Evolutionary conservation across 2,888 invertebrate species (phyloP).

Genomic region (Dermolepida albohirtum): DNA sequence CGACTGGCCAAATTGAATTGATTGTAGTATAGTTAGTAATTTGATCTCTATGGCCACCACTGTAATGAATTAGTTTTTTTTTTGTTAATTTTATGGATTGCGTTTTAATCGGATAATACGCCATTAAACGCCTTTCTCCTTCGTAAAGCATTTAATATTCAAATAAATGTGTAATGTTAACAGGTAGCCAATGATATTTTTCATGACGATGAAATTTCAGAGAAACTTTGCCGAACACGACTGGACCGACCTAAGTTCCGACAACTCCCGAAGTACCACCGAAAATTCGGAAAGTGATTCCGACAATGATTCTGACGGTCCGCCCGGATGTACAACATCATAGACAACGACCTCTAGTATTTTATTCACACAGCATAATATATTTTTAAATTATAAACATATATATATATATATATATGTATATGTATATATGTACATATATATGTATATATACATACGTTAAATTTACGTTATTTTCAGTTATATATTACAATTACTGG

Average conservation of each 20-base stretch:
- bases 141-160: too few relatives aligned
- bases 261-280: constrained; percentile 50
- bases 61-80: too few relatives aligned
- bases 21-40: too few relatives aligned
- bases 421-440: too few relatives aligned
- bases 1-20: too few relatives aligned
- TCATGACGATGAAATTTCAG: constrained; percentile 34
- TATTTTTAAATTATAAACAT: constrained; percentile 37
- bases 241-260: constrained; percentile 45
- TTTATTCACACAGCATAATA: constrained; percentile 32
- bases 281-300: constrained; percentile 48
- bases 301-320: constrained; percentile 51
- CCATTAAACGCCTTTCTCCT: too few relatives aligned
- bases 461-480: constrained; percentile 41
- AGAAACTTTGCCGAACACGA: constrained; percentile 39
- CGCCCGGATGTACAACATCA: constrained; percentile 55
- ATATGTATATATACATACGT: constrained; percentile 28
- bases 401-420: too few relatives aligned
- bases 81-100: too few relatives aligned
- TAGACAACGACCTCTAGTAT: constrained; percentile 45
- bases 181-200: constrained; percentile 22
- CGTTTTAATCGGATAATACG: too few relatives aligned
- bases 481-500: constrained; percentile 35
- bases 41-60: too few relatives aligned
- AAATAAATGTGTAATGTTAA: background rate